phyloP scores from a whole-genome alignment of 2,113 vertebrate genomes.

The Crotalus viridis region DNA sequence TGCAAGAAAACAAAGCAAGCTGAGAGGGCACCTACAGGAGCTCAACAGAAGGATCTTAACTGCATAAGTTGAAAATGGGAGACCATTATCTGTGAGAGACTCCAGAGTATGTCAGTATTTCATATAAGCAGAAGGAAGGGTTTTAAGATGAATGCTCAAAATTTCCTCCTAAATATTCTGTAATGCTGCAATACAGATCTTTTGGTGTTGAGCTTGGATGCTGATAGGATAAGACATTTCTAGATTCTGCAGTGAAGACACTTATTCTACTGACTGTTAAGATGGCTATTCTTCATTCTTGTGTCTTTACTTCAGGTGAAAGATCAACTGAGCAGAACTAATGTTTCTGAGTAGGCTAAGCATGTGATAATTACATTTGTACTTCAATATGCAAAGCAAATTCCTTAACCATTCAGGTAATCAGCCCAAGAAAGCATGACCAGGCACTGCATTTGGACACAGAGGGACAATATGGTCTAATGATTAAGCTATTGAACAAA shows the following conservation, averaged over 20 bases:
- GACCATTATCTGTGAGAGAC: neutral
- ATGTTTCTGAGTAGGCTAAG: neutral
- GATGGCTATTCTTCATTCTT: neutral
- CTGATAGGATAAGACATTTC: neutral
- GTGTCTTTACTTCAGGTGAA: neutral
- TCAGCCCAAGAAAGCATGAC: neutral
- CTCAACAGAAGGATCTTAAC: too few species aligned
- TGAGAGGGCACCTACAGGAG: too few species aligned
- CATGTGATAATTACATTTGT: neutral
- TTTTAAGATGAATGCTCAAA: neutral
- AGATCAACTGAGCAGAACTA: neutral
- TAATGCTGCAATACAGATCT: neutral
- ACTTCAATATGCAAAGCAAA: neutral
- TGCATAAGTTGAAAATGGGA: neutral
- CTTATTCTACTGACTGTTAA: neutral
- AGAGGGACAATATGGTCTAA: neutral
- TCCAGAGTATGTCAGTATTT: accelerated
- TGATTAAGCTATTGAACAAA: neutral
- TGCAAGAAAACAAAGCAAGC: too few species aligned
- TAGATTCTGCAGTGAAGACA: neutral
- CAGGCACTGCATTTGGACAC: neutral
- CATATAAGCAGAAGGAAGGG: accelerated
- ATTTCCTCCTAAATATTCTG: neutral
- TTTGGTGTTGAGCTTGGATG: neutral
- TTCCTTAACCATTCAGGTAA: neutral